Evolutionary conservation across 1,140 invertebrate species (phyloP), one percentile per base, ranked within the genome.

Genomic region (Dendrolimus punctatus): DNA sequence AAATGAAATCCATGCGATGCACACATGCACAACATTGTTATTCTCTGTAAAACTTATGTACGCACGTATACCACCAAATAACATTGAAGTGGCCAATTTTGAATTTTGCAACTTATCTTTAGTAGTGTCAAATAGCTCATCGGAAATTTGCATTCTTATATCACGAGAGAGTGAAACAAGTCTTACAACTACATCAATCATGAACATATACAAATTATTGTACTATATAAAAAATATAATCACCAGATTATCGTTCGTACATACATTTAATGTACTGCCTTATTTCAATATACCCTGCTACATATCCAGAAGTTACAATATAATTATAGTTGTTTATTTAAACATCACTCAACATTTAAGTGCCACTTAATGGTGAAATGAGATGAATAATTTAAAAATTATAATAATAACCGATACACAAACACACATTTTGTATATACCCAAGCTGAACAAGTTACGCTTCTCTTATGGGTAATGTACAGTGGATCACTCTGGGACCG

Each of bases 1-100:
- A 69, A 71, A 74, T 53, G 50, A 62, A 48, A 50, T 76, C 58
- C 81, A 85, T 85, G 81, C 81, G 70, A 71, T 74, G 66, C 68
- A 74, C 58, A 62, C 80, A 81, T 81, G 80, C 79, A 64, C 55
- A 55, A 68, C 45, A 66, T 49, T 66, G 55, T 58, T 56, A 44
- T 42, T 62, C 62, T 60, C 57, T 53, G 54, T 63, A 69, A 68
- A 60, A 64, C 58, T 64, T 73, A 68, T 68, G 64, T 66, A 73
- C 62, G 66, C 71, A 73, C 70, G 63, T 65, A 62, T 68, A 77
- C 68, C 68, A 63, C 68, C 62, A 69, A 40, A n/a, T 43, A 56
- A 58, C 49, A 63, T 63, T 49, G 65, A 58, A 67, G 62, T 54
- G 62, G 70, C 59, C 62, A 71, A 67, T 68, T 71, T 68, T 48